A percentile compares a stretch with the other conserved stretches of the same genome.
phyloP scores from a whole-genome alignment of 1,140 invertebrate species.

The Holotrichia oblita region DNA sequence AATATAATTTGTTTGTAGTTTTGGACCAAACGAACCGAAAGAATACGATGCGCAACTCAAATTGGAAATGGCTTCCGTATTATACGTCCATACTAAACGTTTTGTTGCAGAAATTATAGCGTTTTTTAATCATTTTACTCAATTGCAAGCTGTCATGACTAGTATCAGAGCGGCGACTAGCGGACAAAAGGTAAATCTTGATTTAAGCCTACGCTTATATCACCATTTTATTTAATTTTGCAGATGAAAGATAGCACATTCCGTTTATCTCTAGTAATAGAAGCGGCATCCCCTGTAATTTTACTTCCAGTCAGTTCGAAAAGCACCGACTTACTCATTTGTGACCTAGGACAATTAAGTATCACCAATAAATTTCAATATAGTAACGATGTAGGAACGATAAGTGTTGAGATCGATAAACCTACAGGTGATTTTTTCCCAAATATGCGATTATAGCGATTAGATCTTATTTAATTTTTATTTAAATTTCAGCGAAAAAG shows the following conservation, averaged over 20 bases:
- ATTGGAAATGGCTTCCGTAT: constrained; percentile 85
- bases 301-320: constrained; percentile 87
- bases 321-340: constrained; percentile 79
- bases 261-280: constrained; percentile 74
- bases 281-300: constrained; percentile 85
- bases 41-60: constrained; percentile 83
- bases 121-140: constrained; percentile 88
- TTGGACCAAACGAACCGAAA: constrained; percentile 50
- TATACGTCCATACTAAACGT: constrained; percentile 94
- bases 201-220: not conserved
- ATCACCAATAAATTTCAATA: constrained; percentile 79
- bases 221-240: not conserved
- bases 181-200: constrained; percentile 52
- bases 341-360: constrained; percentile 83
- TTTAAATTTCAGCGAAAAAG: constrained; percentile 48
- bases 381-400: constrained; percentile 67
- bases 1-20: constrained; percentile 41
- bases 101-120: constrained; percentile 89
- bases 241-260: constrained; percentile 58
- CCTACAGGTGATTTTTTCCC: constrained; percentile 12
- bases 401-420: constrained; percentile 62
- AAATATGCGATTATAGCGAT: too few relatives aligned
- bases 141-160: constrained; percentile 78
- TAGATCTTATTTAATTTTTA: constrained; percentile 19
- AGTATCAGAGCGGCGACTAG: constrained; percentile 65